Evolutionary conservation across 1,140 invertebrate genomes (phyloP).

Genomic region (Orchestia grillus): DNA sequence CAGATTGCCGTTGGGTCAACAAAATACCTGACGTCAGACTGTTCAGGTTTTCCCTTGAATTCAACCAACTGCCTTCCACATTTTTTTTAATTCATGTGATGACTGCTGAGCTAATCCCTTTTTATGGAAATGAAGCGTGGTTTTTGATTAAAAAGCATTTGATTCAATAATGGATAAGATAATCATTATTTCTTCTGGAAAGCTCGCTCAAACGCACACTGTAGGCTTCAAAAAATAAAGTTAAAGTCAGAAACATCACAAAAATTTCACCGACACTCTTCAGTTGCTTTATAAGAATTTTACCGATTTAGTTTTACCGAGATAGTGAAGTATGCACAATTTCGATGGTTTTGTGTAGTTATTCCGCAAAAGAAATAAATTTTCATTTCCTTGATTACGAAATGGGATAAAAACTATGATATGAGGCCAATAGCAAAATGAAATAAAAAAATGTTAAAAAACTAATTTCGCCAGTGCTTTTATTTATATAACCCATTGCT

Average conservation of each 20-base stretch:
- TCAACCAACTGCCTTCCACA: background rate
- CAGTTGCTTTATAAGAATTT: background rate
- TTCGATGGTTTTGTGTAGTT: background rate
- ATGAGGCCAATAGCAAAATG: background rate
- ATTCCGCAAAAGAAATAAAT: background rate
- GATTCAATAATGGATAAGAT: too few species aligned
- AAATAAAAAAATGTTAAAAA: background rate
- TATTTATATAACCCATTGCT: background rate
- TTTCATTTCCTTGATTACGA: too few species aligned
- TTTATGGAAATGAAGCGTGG: too few species aligned
- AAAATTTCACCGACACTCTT: background rate
- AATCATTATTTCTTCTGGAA: too few species aligned
- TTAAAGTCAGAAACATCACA: too few species aligned
- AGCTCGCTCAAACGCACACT: too few species aligned
- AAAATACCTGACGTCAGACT: background rate
- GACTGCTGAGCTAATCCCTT: background rate
- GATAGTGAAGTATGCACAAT: background rate
- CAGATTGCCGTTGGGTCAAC: constrained; percentile 14
- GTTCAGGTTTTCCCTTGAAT: background rate
- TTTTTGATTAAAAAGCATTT: background rate
- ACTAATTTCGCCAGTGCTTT: background rate
- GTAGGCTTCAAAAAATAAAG: too few species aligned
- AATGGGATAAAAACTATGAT: too few species aligned
- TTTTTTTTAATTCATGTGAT: background rate
- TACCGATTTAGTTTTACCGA: background rate